A percentile compares a stretch with the other conserved stretches of the same genome.
These are phyloP conservation scores for Corythornis vintsioides DNA, from an alignment of 2,113 vertebrate species.

Conservation along the genomic window DNA sequence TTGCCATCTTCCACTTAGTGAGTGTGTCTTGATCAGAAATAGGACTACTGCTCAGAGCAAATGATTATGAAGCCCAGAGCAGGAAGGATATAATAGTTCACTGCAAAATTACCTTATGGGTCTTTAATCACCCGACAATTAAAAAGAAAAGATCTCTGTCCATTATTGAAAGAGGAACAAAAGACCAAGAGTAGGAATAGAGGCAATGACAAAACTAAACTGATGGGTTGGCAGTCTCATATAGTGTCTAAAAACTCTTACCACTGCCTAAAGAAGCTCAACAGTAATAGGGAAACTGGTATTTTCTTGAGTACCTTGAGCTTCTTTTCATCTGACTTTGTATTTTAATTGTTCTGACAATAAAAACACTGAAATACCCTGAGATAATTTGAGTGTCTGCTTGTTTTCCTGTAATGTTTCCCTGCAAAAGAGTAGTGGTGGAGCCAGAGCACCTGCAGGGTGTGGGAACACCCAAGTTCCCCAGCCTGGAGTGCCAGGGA, in stretches of 20 bases:
- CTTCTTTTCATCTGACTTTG: neutral
- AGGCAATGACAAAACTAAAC: conserved; percentile 1
- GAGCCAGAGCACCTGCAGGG: neutral
- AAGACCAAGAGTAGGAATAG: neutral
- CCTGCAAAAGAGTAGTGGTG: neutral
- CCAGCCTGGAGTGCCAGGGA: neutral
- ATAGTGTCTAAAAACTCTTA: neutral
- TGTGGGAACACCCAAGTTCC: neutral
- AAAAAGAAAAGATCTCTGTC: conserved; percentile 24
- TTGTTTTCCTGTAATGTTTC: neutral
- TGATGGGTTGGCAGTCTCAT: neutral
- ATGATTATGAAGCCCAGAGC: conserved; percentile 49
- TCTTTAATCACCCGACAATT: conserved; percentile 45
- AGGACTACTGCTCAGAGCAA: conserved; percentile 36
- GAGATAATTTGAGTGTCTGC: neutral
- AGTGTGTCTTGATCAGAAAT: conserved; percentile 38
- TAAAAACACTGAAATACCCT: neutral
- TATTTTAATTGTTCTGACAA: neutral
- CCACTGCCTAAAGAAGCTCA: neutral
- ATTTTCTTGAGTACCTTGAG: neutral
- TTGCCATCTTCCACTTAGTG: conserved; percentile 29
- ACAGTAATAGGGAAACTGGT: neutral
- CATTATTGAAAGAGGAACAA: conserved; percentile 11
- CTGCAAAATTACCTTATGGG: conserved; percentile 36
- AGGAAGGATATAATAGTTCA: conserved; percentile 18